Percentiles rank a stretch among this genome's conserved stretches.
These are phyloP conservation scores for Pantherophis guttatus DNA, from an alignment of 2,113 vertebrate species.

Conservation along the genomic window DNA sequence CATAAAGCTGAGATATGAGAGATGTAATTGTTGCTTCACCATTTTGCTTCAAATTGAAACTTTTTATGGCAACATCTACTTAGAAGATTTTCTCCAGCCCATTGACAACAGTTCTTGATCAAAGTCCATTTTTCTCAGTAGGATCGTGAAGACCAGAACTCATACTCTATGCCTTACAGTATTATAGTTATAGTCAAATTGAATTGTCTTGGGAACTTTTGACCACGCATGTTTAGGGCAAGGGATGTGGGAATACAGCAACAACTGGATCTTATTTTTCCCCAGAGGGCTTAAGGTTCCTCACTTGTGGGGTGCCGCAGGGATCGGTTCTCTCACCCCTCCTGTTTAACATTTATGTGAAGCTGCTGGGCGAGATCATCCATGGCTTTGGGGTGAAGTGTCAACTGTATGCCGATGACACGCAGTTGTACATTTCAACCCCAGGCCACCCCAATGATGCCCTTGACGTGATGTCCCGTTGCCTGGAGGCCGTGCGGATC, in stretches of 20 bases:
- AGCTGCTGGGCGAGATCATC: too few relatives aligned
- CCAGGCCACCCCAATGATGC: too few relatives aligned
- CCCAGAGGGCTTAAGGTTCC: neutral
- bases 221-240: neutral
- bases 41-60: neutral
- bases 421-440: too few relatives aligned
- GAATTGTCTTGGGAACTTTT: neutral
- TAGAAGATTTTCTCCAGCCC: neutral
- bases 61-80: neutral
- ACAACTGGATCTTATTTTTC: neutral
- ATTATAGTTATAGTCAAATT: neutral
- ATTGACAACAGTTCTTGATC: neutral
- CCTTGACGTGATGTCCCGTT: too few relatives aligned
- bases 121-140: neutral
- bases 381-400: too few relatives aligned
- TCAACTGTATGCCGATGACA: too few relatives aligned
- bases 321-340: too few relatives aligned
- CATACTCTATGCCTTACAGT: neutral
- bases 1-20: neutral
- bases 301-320: too few relatives aligned
- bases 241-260: neutral
- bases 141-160: neutral
- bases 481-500: too few relatives aligned
- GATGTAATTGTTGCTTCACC: neutral
- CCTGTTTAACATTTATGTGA: too few relatives aligned